Conservation (phyloP, 1,140 invertebrate genomes). For the Sipha flava region DNA sequence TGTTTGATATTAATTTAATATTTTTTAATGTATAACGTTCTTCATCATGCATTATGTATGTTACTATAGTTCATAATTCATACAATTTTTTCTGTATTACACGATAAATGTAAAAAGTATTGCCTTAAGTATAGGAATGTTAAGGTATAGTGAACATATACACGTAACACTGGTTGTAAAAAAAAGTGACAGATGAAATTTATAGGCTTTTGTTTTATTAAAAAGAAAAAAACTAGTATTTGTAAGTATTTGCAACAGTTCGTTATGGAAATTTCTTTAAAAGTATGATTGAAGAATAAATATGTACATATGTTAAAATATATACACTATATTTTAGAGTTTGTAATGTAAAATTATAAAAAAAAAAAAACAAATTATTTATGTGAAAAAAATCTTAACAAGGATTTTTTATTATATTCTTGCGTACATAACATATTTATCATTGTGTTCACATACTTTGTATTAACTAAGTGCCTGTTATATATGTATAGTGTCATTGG, state of each 20-base stretch:
- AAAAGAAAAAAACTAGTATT: constrained; percentile 13
- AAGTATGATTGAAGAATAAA: neutral
- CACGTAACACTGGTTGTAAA: neutral
- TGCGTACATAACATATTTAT: neutral
- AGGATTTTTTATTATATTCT: neutral
- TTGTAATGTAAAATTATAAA: neutral
- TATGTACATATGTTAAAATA: neutral
- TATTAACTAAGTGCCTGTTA: neutral
- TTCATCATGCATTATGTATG: no score
- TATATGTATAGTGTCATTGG: neutral
- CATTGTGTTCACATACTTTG: neutral
- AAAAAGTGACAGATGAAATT: neutral
- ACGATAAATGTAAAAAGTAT: neutral
- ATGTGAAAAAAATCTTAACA: neutral
- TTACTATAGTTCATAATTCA: no score
- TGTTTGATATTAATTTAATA: no score
- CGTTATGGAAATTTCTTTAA: neutral
- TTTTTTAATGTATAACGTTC: no score
- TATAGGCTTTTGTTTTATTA: neutral
- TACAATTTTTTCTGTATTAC: neutral
- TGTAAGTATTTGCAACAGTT: neutral
- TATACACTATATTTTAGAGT: neutral
- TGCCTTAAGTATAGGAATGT: neutral
- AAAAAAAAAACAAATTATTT: neutral
- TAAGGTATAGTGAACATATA: neutral